Base-by-base conservation (phyloP, 2,113 vertebrate genomes). In the Carettochelys insculpta region DNA sequence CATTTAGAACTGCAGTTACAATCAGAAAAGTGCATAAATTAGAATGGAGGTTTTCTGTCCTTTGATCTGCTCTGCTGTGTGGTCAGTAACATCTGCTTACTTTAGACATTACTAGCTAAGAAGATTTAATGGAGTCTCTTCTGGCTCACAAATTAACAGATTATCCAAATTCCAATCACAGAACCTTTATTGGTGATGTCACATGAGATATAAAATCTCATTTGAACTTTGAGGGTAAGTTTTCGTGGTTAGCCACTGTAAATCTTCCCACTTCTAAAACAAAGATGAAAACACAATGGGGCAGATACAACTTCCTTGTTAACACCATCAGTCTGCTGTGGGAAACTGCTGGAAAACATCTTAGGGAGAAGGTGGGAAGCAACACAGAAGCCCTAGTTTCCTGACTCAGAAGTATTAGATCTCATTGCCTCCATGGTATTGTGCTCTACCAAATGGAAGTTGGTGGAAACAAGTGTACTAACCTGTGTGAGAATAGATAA, bases 401-500 rank as follows among this genome's bases (percentile, higher is more conserved):
- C 17, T n/a, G 25, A 43, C 13, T 75, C 71, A 24, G 22, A 71
- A 71, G 38, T 20, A 24, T 71, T 24, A 53, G 51, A 17, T 17
- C 27, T 5, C 17, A 13, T 2, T 2, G 0, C 6, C 0, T 3
- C 13, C 45, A 43, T 81, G 56, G 65, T 1, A 1, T 48, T 11
- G 11, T 0, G 6, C 29, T 5, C 6, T 52, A 82, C 58, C 16
- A 75, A 58, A 10, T 4, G 1, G 34, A 43, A 51, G 9, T 34
- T 34, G 17, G 41, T 1, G 13, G 10, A 53, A 76, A 16, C 19
- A 16, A 51, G 38, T 19, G 10, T 0, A 86, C 98, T 90, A 89
- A 99, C 99, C 99, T 97, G 99, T 99, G 97, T 98, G 99, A 0
- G 99, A 98, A 95, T 99, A 99, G 98, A 99, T 99, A 83, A 99